Conservation (phyloP, 2,888 invertebrate species). For the Microchrysa polita region DNA sequence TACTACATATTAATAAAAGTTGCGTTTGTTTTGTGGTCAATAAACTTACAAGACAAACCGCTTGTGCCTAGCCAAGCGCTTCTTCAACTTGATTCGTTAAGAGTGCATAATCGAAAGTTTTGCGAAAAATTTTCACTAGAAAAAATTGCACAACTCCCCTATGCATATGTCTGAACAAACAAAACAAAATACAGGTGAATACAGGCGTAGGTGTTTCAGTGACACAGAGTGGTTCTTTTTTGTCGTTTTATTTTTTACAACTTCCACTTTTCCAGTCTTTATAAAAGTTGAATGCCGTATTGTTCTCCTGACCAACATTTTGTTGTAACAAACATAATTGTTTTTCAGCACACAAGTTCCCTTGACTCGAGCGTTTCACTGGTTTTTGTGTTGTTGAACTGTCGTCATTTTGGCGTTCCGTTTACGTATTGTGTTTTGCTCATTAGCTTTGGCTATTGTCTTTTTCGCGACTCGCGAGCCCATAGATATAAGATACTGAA, state of each 20-base stretch:
- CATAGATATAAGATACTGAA: too few species aligned
- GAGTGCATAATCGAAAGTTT: neutral
- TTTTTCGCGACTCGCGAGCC: neutral
- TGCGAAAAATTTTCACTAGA: too few species aligned
- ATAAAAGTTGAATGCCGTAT: neutral
- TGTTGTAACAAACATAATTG: neutral
- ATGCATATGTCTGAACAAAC: too few species aligned
- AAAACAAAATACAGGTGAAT: neutral
- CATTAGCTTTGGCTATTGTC: conserved; percentile 4
- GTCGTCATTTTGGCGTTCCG: neutral
- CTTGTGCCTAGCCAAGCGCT: neutral
- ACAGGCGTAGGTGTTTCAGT: neutral
- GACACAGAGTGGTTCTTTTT: too few species aligned
- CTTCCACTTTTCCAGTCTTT: neutral
- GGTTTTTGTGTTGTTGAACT: neutral
- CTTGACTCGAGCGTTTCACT: neutral
- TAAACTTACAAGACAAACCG: too few species aligned
- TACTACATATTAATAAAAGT: neutral
- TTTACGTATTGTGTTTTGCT: neutral
- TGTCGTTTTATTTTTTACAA: neutral
- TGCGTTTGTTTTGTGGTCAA: neutral
- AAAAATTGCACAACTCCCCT: too few species aligned
- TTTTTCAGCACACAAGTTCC: neutral
- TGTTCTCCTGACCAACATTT: conserved; percentile 19
- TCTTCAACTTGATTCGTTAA: neutral